These are phyloP conservation scores for Morphnarchus princeps DNA, from an alignment of 2,113 vertebrate genomes.

Conservation along the genomic window DNA sequence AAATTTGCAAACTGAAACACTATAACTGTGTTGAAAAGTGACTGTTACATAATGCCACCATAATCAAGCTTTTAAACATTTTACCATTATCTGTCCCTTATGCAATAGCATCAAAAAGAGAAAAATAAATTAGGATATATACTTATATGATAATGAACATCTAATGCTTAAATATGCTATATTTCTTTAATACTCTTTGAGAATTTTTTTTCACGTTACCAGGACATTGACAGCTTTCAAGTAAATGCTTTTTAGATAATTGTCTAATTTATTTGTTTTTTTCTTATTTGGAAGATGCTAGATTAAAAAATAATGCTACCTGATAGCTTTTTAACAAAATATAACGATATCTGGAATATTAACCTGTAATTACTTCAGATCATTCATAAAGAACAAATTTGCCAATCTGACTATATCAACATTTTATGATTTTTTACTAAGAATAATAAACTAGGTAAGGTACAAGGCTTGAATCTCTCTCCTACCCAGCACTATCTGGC, in stretches of 20 bases:
- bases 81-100: neutral
- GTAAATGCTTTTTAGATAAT: neutral
- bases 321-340: neutral
- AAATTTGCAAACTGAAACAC: conserved; percentile 74
- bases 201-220: neutral
- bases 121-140: neutral
- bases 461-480: neutral
- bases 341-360: neutral
- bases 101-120: neutral
- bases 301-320: neutral
- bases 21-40: conserved; percentile 61
- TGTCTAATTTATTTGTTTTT: neutral
- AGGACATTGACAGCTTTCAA: neutral
- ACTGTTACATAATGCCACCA: conserved; percentile 54
- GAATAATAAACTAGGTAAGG: neutral
- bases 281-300: neutral
- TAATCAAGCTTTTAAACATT: conserved; percentile 17
- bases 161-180: neutral
- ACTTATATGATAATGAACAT: neutral
- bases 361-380: neutral
- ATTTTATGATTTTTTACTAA: neutral
- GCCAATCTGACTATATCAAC: neutral
- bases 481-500: neutral
- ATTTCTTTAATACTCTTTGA: neutral
- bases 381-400: neutral